A percentile compares a stretch with the other conserved stretches of the same genome.
These are phyloP conservation scores for Streblospio benedicti DNA, from an alignment of 1,140 invertebrate species.

Conservation along the genomic window DNA sequence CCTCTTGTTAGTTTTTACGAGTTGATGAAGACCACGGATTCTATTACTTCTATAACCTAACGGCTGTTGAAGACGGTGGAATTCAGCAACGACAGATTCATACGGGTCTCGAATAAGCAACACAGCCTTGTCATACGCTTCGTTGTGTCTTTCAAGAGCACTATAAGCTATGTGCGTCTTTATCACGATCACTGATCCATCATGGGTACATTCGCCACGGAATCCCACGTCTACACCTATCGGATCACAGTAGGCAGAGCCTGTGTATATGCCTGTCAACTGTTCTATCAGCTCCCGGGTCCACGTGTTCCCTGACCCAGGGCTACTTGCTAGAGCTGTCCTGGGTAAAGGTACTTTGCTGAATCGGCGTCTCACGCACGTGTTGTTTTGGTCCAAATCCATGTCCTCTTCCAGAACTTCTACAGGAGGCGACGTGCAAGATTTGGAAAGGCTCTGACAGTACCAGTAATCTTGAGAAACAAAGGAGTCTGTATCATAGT, in stretches of 20 bases:
- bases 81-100: constrained; percentile 49
- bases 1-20: no score
- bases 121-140: constrained; percentile 19
- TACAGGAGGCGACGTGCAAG: no score
- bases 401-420: no score
- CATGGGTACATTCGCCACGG: constrained; percentile 64
- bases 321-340: constrained; percentile 29
- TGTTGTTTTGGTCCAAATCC: neutral
- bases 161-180: constrained; percentile 81
- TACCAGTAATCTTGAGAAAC: no score
- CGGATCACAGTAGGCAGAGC: constrained; percentile 61
- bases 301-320: constrained; percentile 34
- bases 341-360: constrained; percentile 10
- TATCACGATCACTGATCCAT: constrained; percentile 65
- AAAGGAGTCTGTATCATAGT: no score
- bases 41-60: no score
- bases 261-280: no score
- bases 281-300: constrained; percentile 26
- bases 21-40: no score
- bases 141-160: constrained; percentile 49
- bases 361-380: neutral
- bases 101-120: constrained; percentile 26
- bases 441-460: no score
- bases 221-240: constrained; percentile 66
- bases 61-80: constrained; percentile 63